Base-by-base conservation (phyloP, 2,888 invertebrate species). In the Alviniconcha strummeri region DNA sequence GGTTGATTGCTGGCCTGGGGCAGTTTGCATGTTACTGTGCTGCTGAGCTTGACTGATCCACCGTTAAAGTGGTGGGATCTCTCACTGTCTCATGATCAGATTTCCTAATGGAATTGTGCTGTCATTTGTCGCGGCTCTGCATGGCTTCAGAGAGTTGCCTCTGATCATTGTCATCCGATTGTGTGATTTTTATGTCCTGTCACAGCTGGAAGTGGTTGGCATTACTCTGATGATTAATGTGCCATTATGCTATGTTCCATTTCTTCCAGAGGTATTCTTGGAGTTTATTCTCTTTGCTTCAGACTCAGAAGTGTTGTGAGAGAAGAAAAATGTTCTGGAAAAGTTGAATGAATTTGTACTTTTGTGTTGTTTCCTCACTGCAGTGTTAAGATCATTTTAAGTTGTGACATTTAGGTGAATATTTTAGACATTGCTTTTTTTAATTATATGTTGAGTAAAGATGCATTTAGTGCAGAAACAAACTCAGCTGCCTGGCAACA, bases 51-150 rank as follows among this genome's bases (percentile, higher is more conserved):
- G 57, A 56, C 19, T 13, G 77, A 77, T 55, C 77, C 1, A 5
- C 6, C 19, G 57, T 19, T n/a, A n/a, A 60, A 79, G 15, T 80
- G 17, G 69, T n/a, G 9, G 55, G 69, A 36, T 67, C n/a, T 55
- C 5, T 55, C 56, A 9, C 15, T 69, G 67, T 67, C 36, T 13
- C 6, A n/a, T 52, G 80, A 55, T 80, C 64, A 64, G 8, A 80
- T 67, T 80, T 80, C 15, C 80, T 80, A 80, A 80, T 80, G 80
- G 80, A 80, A 71, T 69, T 80, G 13, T 67, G 54, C 8, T 80
- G 80, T 71, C n/a, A 36, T 67, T 80, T 64, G 57, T 77, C 17
- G 52, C 36, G 8, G 8, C 36, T 11, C 13, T 74, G 74, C 52
- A 3, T 36, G 36, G 36, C 36, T 36, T 36, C 36, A 36, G 36